Evolutionary conservation across 1,140 invertebrate species (phyloP).

Genomic region (Sycobia sp.): DNA sequence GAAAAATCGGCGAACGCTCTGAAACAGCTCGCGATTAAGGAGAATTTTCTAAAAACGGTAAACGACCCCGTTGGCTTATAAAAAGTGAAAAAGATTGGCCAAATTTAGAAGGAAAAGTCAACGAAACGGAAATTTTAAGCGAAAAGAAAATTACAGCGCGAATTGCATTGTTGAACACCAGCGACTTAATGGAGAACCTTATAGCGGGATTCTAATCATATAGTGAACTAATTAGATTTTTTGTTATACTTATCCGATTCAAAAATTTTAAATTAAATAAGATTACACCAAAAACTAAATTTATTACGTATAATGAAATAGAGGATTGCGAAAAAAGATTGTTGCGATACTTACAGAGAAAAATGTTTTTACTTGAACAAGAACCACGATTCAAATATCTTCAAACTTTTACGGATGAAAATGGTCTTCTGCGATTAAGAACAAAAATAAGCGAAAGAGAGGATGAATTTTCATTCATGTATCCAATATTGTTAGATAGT

Average conservation of each 20-base stretch:
- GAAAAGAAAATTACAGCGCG: constrained; percentile 35
- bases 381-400: constrained; percentile 32
- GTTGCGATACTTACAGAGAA: constrained; percentile 33
- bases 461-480: constrained; percentile 38
- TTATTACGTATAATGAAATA: constrained; percentile 2
- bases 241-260: not conserved
- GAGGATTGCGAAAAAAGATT: constrained; percentile 32
- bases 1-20: constrained; percentile 31
- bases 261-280: no score
- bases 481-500: constrained; percentile 43
- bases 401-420: constrained; percentile 25
- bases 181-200: not conserved
- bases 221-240: constrained; percentile 40
- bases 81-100: no score
- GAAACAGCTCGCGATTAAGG: not conserved
- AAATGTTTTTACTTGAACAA: constrained; percentile 27
- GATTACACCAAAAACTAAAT: no score
- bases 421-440: constrained; percentile 40
- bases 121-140: constrained; percentile 29
- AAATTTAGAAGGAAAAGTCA: not conserved
- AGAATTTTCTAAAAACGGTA: constrained; percentile 15
- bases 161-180: constrained; percentile 2
- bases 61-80: constrained; percentile 49
- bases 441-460: constrained; percentile 39
- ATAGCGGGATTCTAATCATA: constrained; percentile 28